Evolutionary conservation across 2,888 invertebrate genomes (phyloP), one percentile per base, ranked within the genome.

Genomic region (Busseola fusca): DNA sequence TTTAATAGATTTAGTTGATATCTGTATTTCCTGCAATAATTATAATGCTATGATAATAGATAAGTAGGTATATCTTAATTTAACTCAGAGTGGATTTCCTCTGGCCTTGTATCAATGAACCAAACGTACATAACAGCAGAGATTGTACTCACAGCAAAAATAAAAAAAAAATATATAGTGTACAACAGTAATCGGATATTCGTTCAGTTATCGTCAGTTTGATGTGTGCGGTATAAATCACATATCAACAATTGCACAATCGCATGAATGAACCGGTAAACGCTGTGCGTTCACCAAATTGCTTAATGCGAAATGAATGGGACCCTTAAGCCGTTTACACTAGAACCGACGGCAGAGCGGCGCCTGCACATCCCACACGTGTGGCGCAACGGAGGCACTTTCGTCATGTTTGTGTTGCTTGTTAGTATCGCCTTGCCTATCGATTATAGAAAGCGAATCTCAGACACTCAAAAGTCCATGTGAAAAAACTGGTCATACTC

Each of bases 301-400:
- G 93, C 94, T 93, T 92, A 94, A 95, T 90, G 92, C 93, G 90
- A 94, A 94, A 94, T 95, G 94, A 95, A 95, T 95, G 94, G 91
- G 92, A 91, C 92, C 92, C 93, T 91, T 92, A 92, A 92, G 91
- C 90, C 87, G 88, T 88, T 89, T 90, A 91, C 90, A 89, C 87
- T 89, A 88, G 88, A 91, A 86, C 84, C 87, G 90, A 87, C 90
- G 89, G 89, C 90, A 87, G 87, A 86, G 84, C 86, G 93, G 91
- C 93, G 95, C 95, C 94, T 86, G 91, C 89, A 89, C 93, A 95
- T 95, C 95, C 95, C 94, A 95, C 95, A 94, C 94, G 86, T 92
- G 91, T 95, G 94, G 93, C 94, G 95, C 91, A 95, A 95, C 92
- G 90, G 93, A 92, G 92, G 93, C 93, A 93, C 93, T 95, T 94